Evolutionary conservation across 2,797 vertebrate species (phyloP), one percentile per base, ranked within the genome.

Genomic region (Cheirogaleus major): DNA sequence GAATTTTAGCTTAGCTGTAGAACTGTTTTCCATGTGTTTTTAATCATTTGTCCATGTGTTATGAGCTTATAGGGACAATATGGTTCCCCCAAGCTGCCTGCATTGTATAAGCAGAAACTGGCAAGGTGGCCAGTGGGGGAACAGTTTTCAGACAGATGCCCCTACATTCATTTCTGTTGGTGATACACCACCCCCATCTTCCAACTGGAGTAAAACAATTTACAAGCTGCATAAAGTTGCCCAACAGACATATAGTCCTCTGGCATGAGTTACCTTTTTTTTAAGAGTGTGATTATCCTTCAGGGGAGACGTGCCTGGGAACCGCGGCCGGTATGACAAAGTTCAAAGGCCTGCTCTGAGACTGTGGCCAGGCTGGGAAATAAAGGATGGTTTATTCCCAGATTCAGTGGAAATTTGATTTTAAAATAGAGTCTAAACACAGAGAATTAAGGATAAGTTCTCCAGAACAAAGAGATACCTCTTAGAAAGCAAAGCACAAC

Each of bases 11-110:
- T 98, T 97, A 95, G 93, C 93, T 20, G 69, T 83, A 69, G 96
- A 97, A 93, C 97, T 97, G 96, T 97, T 98, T 98, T 96, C 98
- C 98, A 98, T 98, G 97, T 98, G 98, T 97, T 97, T 97, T 98
- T 97, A 96, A 98, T 98, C 97, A 98, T 98, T 97, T 97, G 97
- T 97, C 97, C 98, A 97, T 98, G 98, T 98, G 98, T 98, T 97
- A 93, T 83, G 95, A 95, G 97, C 97, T 98, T 97, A 96, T 97
- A 96, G 97, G 96, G 95, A 98, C 97, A 98, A 97, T 97, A 97
- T 97, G 97, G 95, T 95, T 97, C 93, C 91, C 89, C 91, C 94
- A 97, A 97, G 95, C 96, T 98, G 97, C 91, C 94, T 96, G 96
- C 96, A 95, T 89, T 90, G 94, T 98, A 75, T 93, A 96, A 97